A percentile compares a stretch with the other conserved stretches of the same genome.
Evolutionary conservation across 2,888 invertebrate species (phyloP).

Genomic region (Nomada fabriciana): DNA sequence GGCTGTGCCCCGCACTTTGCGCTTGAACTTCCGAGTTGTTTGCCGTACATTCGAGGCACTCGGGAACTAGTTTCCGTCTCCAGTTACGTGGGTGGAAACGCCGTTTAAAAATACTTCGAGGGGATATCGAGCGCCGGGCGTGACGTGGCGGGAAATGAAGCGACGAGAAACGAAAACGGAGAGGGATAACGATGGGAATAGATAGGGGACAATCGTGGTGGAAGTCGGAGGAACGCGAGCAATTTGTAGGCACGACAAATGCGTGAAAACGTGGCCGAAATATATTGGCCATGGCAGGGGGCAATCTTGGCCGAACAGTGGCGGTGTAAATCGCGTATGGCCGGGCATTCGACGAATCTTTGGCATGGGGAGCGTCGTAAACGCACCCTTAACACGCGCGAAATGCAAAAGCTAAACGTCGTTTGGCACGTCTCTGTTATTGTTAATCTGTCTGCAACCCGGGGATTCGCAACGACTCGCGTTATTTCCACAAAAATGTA

Average conservation of each 20-base stretch:
- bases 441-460: not conserved
- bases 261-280: conserved; percentile 23
- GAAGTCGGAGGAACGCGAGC: conserved; percentile 31
- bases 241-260: conserved; percentile 40
- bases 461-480: not conserved
- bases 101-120: conserved; percentile 57
- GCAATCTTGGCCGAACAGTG: conserved; percentile 15
- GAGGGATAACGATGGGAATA: conserved; percentile 37
- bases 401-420: not conserved
- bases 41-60: conserved; percentile 37
- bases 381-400: not conserved
- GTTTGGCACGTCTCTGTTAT: not conserved
- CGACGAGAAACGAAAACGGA: not conserved
- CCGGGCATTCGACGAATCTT: too few species aligned
- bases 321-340: conserved; percentile 6
- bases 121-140: conserved; percentile 28
- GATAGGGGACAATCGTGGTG: conserved; percentile 29
- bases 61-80: conserved; percentile 40
- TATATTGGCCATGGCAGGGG: conserved; percentile 28
- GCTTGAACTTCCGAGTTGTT: conserved; percentile 41
- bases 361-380: not conserved
- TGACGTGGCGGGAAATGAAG: conserved; percentile 37
- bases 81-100: conserved; percentile 43
- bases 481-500: not conserved
- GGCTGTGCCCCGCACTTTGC: conserved; percentile 3